phyloP scores from a whole-genome alignment of 1,140 invertebrate species.

The Agrilus planipennis region DNA sequence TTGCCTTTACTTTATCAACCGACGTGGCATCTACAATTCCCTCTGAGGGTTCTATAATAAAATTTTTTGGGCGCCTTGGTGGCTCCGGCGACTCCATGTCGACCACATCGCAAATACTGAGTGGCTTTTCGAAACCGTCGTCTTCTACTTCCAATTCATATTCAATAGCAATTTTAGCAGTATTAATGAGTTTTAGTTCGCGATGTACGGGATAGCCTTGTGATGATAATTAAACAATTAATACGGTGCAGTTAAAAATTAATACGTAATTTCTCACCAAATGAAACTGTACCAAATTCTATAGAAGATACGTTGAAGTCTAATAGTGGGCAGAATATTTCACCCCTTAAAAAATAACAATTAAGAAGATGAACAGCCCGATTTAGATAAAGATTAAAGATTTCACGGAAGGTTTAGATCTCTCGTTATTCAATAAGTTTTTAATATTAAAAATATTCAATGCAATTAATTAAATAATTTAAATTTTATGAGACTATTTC shows the following conservation, averaged over 20 bases:
- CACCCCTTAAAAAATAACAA: conserved; percentile 30
- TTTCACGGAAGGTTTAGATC: too few relatives aligned
- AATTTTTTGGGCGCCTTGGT: conserved; percentile 29
- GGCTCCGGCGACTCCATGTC: too few relatives aligned
- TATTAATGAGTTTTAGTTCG: conserved; percentile 13
- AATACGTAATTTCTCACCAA: conserved; percentile 19
- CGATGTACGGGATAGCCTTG: conserved; percentile 16
- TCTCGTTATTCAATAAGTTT: too few relatives aligned
- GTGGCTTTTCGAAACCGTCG: too few relatives aligned
- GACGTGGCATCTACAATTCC: conserved; percentile 20
- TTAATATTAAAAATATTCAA: too few relatives aligned
- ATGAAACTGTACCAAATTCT: conserved; percentile 30
- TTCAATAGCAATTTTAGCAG: conserved; percentile 15
- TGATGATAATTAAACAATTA: not conserved
- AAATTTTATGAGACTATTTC: too few relatives aligned
- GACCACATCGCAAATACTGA: too few relatives aligned
- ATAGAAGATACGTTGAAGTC: conserved; percentile 29
- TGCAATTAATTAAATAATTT: too few relatives aligned
- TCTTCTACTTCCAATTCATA: conserved; percentile 17
- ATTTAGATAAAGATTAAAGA: too few relatives aligned
- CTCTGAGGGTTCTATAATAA: conserved; percentile 16
- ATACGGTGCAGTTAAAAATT: not conserved
- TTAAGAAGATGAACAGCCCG: too few relatives aligned
- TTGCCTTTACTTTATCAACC: conserved; percentile 2
- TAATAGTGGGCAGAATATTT: conserved; percentile 33